Base-by-base conservation (phyloP, 2,797 vertebrate genomes). In the Anolis apletophallus region DNA sequence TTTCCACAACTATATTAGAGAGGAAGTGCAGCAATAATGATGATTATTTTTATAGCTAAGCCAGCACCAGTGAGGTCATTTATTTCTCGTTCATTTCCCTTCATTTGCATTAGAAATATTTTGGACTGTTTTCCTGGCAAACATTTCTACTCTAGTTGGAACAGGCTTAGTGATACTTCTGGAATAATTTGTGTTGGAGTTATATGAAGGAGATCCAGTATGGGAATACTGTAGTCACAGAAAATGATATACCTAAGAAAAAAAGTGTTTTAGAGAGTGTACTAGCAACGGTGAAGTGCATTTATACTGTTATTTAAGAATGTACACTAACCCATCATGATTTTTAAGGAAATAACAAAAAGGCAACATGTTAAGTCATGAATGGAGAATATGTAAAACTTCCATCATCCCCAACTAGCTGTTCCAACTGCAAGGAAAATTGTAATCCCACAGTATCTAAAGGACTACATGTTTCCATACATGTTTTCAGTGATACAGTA, bases 1-100 rank as follows among this genome's bases (percentile, higher is more conserved):
- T 94, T 83, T 89, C 46, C 88, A 88, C 89, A 92, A 92, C 85
- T 89, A 75, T 91, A 93, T 91, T 79, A 91, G 85, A 88, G 52
- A 92, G 52, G 74, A 87, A 69, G 73, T 89, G 91, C 87, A 80
- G 36, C 82, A 90, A 13, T 79, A 83, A 59, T 75, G 92, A 64
- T 78, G 87, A n/a, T 64, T 88, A 23, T 73, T 89, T 80, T 86
- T 50, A 40, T 87, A 71, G 89, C 90, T 88, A 64, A 94, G 52
- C 88, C 36, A 83, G 50, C 19, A 84, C 55, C 19, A 81, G 1
- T 86, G 75, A 32, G 3, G 0, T 5, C 4, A 46, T 81, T 29
- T 75, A 69, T 85, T 32, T 87, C 68, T 82, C 5, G 3, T 73
- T 46, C 71, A 0, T n/a, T 13, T 90, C 16, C 12, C 0, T 82